Conservation (phyloP, 2,113 vertebrate genomes). For the Zosterops pallidus region DNA sequence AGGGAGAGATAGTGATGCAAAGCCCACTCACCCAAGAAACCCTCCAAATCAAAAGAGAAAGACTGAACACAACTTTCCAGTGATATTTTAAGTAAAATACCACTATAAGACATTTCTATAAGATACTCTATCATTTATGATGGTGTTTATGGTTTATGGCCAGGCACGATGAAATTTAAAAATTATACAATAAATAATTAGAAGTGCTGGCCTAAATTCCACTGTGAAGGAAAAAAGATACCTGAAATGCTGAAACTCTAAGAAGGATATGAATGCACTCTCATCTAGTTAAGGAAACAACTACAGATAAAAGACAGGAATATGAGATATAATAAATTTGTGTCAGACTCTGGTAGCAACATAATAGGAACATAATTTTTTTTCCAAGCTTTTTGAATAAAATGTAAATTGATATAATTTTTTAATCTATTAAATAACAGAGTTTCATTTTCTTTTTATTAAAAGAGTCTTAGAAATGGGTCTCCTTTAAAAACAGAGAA, state of each 20-base stretch:
- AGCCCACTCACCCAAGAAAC: not conserved
- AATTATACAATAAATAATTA: not conserved
- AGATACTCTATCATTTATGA: not conserved
- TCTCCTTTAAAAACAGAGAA: conserved; percentile 4
- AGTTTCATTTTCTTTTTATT: not conserved
- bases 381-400: not conserved
- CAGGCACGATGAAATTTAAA: not conserved
- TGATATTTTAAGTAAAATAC: not conserved
- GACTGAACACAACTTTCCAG: not conserved
- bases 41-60: not conserved
- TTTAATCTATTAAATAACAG: not conserved
- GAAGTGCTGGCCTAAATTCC: not conserved
- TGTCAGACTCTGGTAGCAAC: not conserved
- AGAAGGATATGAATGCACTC: not conserved
- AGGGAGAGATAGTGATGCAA: not conserved
- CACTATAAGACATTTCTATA: not conserved
- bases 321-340: not conserved
- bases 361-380: not conserved
- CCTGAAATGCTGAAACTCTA: not conserved
- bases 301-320: not conserved
- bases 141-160: not conserved
- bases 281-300: not conserved
- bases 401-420: not conserved
- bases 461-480: not conserved
- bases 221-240: not conserved